Evolutionary conservation across 2,888 invertebrate species (phyloP).

Genomic region (Eilema griseolum): DNA sequence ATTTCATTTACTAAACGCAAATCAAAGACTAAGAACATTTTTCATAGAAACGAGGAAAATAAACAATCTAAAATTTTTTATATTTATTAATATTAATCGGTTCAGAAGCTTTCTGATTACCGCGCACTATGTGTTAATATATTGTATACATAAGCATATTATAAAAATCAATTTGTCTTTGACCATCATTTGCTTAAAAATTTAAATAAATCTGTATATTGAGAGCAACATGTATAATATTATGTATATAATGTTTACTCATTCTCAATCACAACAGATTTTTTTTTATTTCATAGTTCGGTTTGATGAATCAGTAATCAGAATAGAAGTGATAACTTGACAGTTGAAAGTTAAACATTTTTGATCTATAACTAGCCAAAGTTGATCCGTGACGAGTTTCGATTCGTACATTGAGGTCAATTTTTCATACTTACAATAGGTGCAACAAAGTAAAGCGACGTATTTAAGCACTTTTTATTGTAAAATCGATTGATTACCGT

Average conservation of each 20-base stretch:
- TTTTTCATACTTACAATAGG: slow-evolving; percentile 30
- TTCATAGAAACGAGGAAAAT: slow-evolving; percentile 13
- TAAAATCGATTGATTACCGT: slow-evolving; percentile 57
- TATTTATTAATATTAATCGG: slow-evolving; percentile 18
- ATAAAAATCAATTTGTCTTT: not conserved
- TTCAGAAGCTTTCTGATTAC: slow-evolving; percentile 21
- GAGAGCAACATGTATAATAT: not conserved
- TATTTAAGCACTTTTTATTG: not conserved
- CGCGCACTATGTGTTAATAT: slow-evolving; percentile 1
- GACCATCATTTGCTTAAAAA: not conserved
- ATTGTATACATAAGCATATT: not conserved
- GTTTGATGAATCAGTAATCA: not conserved
- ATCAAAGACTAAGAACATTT: slow-evolving; percentile 17
- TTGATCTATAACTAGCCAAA: slow-evolving; percentile 48
- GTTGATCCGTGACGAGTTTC: slow-evolving; percentile 34
- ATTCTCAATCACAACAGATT: not conserved
- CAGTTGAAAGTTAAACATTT: slow-evolving; percentile 14
- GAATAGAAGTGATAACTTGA: slow-evolving; percentile 5
- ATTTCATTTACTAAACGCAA: slow-evolving; percentile 37
- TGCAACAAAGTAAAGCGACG: not conserved
- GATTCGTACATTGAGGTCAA: slow-evolving; percentile 44
- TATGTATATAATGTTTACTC: not conserved
- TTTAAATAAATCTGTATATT: slow-evolving; percentile 5
- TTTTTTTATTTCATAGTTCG: not conserved
- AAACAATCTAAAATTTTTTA: slow-evolving; percentile 26